These are phyloP conservation scores for Lucilia cuprina DNA, from an alignment of 1,140 invertebrate species.

Conservation along the genomic window DNA sequence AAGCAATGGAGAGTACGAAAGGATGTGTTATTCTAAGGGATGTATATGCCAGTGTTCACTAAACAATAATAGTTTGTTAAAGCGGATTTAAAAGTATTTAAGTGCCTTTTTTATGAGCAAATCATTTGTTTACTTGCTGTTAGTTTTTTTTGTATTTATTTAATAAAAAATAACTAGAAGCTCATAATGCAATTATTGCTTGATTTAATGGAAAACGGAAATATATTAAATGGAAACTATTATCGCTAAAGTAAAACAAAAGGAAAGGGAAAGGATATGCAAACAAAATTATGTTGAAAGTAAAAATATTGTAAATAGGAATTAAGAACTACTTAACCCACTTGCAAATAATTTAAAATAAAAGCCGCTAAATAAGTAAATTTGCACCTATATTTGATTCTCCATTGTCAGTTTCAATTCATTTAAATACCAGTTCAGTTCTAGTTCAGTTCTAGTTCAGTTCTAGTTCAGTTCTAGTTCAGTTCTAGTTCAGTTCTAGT, in stretches of 20 bases:
- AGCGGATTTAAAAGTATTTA: conserved; percentile 12
- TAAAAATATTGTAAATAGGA: not conserved
- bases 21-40: too few relatives aligned
- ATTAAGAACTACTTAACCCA: not conserved
- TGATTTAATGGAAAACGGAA: not conserved
- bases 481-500: too few relatives aligned
- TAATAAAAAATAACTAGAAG: not conserved
- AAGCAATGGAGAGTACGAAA: too few relatives aligned
- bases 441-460: too few relatives aligned
- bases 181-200: not conserved
- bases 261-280: not conserved
- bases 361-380: too few relatives aligned
- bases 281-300: not conserved
- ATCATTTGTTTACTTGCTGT: not conserved
- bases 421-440: too few relatives aligned
- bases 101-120: not conserved
- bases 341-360: too few relatives aligned
- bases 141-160: not conserved
- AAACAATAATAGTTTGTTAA: conserved; percentile 15
- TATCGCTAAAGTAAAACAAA: not conserved
- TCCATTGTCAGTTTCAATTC: too few relatives aligned
- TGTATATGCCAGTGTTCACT: not conserved
- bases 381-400: too few relatives aligned
- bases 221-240: not conserved
- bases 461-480: too few relatives aligned